Percentiles rank a stretch among this genome's conserved stretches.
Evolutionary conservation across 2,113 vertebrate species (phyloP).

Genomic region (Oryzias javanicus): DNA sequence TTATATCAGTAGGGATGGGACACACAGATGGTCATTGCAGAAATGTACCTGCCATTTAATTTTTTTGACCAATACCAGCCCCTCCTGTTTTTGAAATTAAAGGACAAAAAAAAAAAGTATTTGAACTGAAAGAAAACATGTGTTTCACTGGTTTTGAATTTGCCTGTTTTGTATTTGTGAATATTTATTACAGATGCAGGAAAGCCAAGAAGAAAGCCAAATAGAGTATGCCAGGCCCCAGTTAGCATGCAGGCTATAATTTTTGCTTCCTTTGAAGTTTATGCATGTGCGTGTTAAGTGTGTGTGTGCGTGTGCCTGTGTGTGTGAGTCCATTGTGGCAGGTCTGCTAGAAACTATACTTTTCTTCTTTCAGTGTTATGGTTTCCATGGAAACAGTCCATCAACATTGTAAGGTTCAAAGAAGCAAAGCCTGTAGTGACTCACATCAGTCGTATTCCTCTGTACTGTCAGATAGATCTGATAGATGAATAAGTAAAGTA

Average conservation of each 20-base stretch:
- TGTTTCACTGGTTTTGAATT: constrained; percentile 68
- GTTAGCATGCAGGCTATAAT: constrained; percentile 76
- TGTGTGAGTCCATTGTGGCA: constrained; percentile 37
- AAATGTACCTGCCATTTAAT: constrained; percentile 18
- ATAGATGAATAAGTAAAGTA: too few species aligned
- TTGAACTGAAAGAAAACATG: constrained; percentile 52
- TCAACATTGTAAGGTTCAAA: too few species aligned
- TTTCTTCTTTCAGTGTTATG: constrained; percentile 17
- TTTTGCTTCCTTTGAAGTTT: constrained; percentile 72
- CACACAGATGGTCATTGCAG: not conserved
- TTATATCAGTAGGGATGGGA: not conserved
- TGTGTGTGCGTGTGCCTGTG: constrained; percentile 26
- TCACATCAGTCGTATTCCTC: too few species aligned
- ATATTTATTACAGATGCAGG: constrained; percentile 71
- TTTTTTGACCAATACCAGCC: not conserved
- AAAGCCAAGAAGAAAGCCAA: constrained; percentile 55
- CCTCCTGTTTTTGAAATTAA: constrained; percentile 24
- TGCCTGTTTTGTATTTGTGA: constrained; percentile 76
- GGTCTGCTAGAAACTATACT: constrained; percentile 29
- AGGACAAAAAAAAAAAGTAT: constrained; percentile 41
- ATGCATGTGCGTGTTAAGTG: constrained; percentile 50
- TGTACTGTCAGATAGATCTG: too few species aligned
- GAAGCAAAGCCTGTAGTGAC: too few species aligned
- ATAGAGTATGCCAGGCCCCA: constrained; percentile 68
- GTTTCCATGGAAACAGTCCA: not conserved